phyloP scores from a whole-genome alignment of 2,113 vertebrate genomes.

The Gadus macrocephalus region DNA sequence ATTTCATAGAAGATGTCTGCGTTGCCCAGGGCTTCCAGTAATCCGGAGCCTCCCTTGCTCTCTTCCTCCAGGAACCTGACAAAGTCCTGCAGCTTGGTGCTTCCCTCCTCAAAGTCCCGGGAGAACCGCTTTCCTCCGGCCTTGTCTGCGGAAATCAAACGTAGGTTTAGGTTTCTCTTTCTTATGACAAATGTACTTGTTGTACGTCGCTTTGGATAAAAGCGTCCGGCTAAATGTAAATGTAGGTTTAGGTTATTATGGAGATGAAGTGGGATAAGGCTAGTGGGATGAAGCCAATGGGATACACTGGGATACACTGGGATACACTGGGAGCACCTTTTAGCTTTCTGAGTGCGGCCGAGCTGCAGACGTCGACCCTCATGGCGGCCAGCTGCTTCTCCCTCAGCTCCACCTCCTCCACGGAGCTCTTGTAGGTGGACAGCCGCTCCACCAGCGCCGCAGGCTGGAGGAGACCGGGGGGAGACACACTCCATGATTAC shows the following conservation, averaged over 20 bases:
- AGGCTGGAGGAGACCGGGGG: conserved; percentile 71
- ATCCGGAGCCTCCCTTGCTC: conserved; percentile 74
- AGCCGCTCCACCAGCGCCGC: conserved; percentile 87
- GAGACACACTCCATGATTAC: not conserved
- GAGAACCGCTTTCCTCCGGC: conserved; percentile 95
- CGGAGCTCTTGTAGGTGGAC: conserved; percentile 77
- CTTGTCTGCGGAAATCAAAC: conserved; percentile 77
- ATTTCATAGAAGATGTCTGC: conserved; percentile 96
- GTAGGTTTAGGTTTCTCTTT: not conserved
- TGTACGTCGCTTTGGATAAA: no score
- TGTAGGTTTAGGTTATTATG: not conserved
- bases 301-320: not conserved
- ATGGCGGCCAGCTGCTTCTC: conserved; percentile 94
- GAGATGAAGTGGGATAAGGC: not conserved
- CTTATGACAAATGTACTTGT: no score
- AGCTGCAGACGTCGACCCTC: conserved; percentile 93
- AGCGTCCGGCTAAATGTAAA: no score
- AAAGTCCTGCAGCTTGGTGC: conserved; percentile 89
- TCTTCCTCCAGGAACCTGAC: conserved; percentile 86
- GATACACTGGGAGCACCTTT: conserved; percentile 76
- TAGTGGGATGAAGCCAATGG: not conserved
- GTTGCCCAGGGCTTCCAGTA: conserved; percentile 84
- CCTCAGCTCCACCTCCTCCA: conserved; percentile 87
- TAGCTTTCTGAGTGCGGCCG: conserved; percentile 86
- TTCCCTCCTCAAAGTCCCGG: conserved; percentile 95